Evolutionary conservation across 2,797 vertebrate species (phyloP).

Genomic region (Syndactyla subalaris): DNA sequence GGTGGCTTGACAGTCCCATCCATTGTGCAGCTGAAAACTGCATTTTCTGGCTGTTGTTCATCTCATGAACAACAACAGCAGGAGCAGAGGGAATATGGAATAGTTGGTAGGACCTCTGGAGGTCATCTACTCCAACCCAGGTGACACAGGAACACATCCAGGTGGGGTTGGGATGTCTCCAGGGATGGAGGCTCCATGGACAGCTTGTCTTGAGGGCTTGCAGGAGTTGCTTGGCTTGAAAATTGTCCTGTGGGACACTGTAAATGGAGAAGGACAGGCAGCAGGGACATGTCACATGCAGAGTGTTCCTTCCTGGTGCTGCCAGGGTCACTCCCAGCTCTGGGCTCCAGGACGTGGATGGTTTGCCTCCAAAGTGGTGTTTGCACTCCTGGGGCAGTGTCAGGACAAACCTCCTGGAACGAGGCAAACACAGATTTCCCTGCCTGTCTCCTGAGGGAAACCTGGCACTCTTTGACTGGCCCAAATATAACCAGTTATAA

Average conservation of each 20-base stretch:
- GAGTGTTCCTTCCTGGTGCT: accelerated
- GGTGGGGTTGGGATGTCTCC: not conserved
- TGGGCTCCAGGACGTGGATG: not conserved
- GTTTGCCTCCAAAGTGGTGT: not conserved
- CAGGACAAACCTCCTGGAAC: not conserved
- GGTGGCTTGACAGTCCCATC: not conserved
- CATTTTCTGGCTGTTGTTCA: not conserved
- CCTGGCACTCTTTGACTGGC: not conserved
- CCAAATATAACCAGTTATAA: not conserved
- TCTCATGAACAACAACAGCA: not conserved
- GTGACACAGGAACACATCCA: not conserved
- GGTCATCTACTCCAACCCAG: not conserved
- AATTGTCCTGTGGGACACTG: not conserved
- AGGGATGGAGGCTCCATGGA: not conserved
- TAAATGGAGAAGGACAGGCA: not conserved
- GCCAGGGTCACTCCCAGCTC: not conserved
- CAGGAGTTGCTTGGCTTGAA: not conserved
- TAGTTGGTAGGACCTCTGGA: not conserved
- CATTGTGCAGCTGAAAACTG: not conserved
- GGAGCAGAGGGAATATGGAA: not conserved
- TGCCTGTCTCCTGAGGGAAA: not conserved
- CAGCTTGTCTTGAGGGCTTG: not conserved
- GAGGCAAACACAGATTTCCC: not conserved
- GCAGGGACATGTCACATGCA: not conserved
- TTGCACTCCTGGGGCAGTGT: not conserved